Base-by-base conservation (phyloP, 1,140 invertebrate species). In the Ceratitis capitata region DNA sequence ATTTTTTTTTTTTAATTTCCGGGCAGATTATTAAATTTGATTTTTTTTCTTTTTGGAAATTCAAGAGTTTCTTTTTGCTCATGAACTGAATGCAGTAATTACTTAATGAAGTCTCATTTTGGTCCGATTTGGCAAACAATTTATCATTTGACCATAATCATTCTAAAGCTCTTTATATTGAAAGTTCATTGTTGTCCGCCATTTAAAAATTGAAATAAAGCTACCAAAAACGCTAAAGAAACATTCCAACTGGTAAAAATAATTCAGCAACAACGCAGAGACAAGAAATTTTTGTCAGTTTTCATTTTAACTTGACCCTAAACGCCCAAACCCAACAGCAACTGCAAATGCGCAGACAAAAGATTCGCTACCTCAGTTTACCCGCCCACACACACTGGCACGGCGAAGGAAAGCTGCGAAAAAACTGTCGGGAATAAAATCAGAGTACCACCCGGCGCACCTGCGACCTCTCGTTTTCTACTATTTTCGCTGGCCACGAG, bases 291-390 rank as follows among this genome's bases (percentile, higher is more conserved):
- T 78, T 78, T 78, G 69, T 23, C 69, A 78, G 69, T 78, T 45
- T 47, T 78, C 69, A 45, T 78, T 78, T 78, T n/a, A n/a, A 23
- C 39, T 78, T 78, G 69, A 78, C 69, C 69, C 39, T 19, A 45
- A 23, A 19, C 23, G 51, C 51, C 61, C 69, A 78, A 16, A 16
- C 16, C 3, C 29, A 19, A 6, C 35, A 19, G 39, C 42, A 23
- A 29, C 23, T 26, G 12, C 56, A 26, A 61, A 19, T 19, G 26
- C 12, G 26, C 10, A 47, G 69, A 78, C 69, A 39, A 78, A 78
- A 78, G 19, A 78, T 42, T 78, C 45, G 35, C 39, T 45, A 78
- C 39, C 35, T 78, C 39, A 45, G 32, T 39, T 45, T 19, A 4
- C 4, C 32, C 29, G 19, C 19, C 39, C 5, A 32, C 12, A 64